Conservation (phyloP, 2,888 invertebrate genomes). For the Ommatoiulus sabulosus region DNA sequence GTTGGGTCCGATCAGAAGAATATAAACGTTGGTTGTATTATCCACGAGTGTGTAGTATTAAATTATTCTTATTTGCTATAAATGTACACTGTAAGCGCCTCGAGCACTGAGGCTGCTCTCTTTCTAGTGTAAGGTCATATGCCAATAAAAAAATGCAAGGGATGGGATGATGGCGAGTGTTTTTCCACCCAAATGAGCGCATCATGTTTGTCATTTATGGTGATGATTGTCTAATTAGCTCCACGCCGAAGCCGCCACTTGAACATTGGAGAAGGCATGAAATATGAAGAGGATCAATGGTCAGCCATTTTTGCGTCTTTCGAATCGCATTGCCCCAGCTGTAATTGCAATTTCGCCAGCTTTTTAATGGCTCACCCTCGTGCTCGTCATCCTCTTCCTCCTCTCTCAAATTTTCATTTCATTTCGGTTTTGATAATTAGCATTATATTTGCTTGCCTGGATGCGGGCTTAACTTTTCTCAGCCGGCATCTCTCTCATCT, state of each 20-base stretch:
- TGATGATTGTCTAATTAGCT: neutral
- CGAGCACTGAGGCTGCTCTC: neutral
- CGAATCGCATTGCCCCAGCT: neutral
- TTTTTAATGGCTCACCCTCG: neutral
- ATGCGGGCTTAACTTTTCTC: constrained; percentile 19
- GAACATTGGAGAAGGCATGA: neutral
- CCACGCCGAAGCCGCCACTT: neutral
- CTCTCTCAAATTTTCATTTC: neutral
- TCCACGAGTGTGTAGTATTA: neutral
- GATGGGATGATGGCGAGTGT: neutral
- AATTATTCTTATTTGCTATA: neutral
- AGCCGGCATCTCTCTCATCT: constrained; percentile 17
- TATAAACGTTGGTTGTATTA: neutral
- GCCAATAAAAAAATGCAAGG: neutral
- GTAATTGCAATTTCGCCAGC: neutral
- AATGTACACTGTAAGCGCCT: neutral
- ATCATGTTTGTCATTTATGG: neutral
- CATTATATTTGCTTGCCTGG: neutral
- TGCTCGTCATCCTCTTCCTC: neutral
- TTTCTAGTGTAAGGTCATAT: neutral
- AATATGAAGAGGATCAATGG: constrained; percentile 1
- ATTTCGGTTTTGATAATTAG: neutral
- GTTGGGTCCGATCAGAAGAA: neutral
- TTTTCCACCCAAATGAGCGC: neutral
- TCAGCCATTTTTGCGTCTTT: neutral